Percentiles rank a stretch among this genome's conserved stretches.
Conservation (phyloP, 2,888 invertebrate genomes). For the Pseudanteris insignis region DNA sequence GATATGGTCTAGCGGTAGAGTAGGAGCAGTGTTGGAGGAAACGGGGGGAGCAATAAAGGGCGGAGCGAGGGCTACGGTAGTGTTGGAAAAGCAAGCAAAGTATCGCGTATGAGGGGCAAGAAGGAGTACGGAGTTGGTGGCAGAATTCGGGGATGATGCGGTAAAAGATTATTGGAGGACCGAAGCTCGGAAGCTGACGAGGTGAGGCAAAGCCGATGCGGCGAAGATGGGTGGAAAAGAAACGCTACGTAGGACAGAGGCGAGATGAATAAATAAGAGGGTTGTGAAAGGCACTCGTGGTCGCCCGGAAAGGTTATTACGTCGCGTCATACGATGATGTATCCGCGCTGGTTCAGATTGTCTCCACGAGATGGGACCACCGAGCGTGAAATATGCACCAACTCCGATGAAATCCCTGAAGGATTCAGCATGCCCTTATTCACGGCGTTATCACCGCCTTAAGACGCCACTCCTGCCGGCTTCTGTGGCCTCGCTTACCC, state of each 20-base stretch:
- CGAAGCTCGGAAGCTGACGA: constrained; percentile 17
- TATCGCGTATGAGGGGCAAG: constrained; percentile 39
- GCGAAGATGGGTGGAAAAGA: constrained; percentile 7
- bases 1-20: too few species aligned
- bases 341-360: constrained; percentile 65
- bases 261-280: constrained; percentile 66
- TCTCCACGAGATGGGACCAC: constrained; percentile 66
- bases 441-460: constrained; percentile 60
- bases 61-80: constrained; percentile 37
- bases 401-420: constrained; percentile 59
- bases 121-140: constrained; percentile 27
- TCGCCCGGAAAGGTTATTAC: constrained; percentile 60
- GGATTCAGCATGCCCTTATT: constrained; percentile 55
- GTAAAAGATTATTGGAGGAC: constrained; percentile 37
- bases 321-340: constrained; percentile 66
- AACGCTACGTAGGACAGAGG: constrained; percentile 49
- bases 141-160: constrained; percentile 43
- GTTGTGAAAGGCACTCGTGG: constrained; percentile 61
- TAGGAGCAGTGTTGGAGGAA: constrained; percentile 31
- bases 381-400: constrained; percentile 66
- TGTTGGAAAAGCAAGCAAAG: constrained; percentile 36
- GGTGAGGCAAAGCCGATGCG: constrained; percentile 10
- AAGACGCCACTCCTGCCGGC: constrained; percentile 48
- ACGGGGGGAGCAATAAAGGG: constrained; percentile 36
- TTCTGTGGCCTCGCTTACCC: too few species aligned